Conservation (phyloP, 2,113 vertebrate genomes). For the Mirounga angustirostris region DNA sequence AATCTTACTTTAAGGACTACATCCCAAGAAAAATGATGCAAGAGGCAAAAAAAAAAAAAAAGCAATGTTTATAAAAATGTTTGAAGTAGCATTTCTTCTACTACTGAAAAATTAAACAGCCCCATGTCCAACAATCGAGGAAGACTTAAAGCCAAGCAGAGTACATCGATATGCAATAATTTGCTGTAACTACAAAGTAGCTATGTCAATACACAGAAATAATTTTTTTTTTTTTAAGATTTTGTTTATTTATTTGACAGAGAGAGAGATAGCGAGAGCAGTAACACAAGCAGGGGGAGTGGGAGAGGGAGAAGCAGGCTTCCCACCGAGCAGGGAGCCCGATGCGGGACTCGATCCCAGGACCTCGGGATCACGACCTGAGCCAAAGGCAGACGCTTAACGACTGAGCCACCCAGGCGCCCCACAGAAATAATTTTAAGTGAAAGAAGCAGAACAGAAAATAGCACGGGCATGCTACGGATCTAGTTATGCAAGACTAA, state of each 20-base stretch:
- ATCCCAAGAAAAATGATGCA: conserved; percentile 58
- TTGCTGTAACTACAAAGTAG: conserved; percentile 55
- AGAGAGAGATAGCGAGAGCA: too few species aligned
- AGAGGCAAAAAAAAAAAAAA: neutral
- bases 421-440: conserved; percentile 55
- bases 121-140: conserved; percentile 11
- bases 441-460: conserved; percentile 59
- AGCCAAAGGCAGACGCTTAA: too few species aligned
- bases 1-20: conserved; percentile 67
- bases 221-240: neutral
- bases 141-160: conserved; percentile 53
- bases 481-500: neutral
- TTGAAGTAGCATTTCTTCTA: conserved; percentile 36
- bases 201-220: conserved; percentile 48
- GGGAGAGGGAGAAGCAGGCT: too few species aligned
- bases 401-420: too few species aligned
- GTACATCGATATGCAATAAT: conserved; percentile 37
- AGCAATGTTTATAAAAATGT: conserved; percentile 51
- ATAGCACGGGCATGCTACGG: neutral
- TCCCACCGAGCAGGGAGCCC: too few species aligned
- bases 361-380: too few species aligned
- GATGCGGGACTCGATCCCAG: too few species aligned
- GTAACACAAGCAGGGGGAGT: too few species aligned
- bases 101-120: conserved; percentile 71
- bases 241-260: too few species aligned